Evolutionary conservation across 2,888 invertebrate genomes (phyloP).

Genomic region (Hydropsyche betteni): DNA sequence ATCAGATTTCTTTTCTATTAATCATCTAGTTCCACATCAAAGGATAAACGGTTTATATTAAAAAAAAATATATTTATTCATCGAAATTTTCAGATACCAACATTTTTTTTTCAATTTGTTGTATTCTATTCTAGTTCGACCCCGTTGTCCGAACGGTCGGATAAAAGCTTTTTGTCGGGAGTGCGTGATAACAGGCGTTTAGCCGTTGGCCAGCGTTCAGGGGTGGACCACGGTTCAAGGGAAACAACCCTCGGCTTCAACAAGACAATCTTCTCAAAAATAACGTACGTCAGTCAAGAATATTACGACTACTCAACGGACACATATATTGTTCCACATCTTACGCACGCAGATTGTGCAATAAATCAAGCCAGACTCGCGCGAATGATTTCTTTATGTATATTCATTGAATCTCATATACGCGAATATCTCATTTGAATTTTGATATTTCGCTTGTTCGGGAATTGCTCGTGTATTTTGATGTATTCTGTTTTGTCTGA

Average conservation of each 20-base stretch:
- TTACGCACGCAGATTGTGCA: slow-evolving; percentile 31
- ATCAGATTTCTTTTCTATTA: no score
- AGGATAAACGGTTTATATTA: no score
- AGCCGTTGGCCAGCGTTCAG: slow-evolving; percentile 59
- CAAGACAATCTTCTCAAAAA: slow-evolving; percentile 41
- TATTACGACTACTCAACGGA: slow-evolving; percentile 22
- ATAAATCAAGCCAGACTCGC: background rate
- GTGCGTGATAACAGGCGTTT: slow-evolving; percentile 69
- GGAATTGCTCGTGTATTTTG: slow-evolving; percentile 23
- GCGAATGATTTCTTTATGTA: no score
- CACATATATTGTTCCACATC: slow-evolving; percentile 6
- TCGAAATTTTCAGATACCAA: background rate
- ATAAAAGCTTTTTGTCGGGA: slow-evolving; percentile 52
- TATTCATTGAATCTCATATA: no score
- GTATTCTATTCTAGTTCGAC: slow-evolving; percentile 32
- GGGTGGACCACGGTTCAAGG: slow-evolving; percentile 52
- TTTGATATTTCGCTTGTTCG: background rate
- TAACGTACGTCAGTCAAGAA: slow-evolving; percentile 37
- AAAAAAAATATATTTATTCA: no score
- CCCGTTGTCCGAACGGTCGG: slow-evolving; percentile 43
- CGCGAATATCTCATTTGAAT: no score
- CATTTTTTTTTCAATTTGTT: slow-evolving; percentile 1
- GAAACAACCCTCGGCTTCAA: slow-evolving; percentile 36
- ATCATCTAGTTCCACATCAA: no score
- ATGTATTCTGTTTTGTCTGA: slow-evolving; percentile 37